Evolutionary conservation across 2,888 invertebrate species (phyloP).

Genomic region (Antitype chi): DNA sequence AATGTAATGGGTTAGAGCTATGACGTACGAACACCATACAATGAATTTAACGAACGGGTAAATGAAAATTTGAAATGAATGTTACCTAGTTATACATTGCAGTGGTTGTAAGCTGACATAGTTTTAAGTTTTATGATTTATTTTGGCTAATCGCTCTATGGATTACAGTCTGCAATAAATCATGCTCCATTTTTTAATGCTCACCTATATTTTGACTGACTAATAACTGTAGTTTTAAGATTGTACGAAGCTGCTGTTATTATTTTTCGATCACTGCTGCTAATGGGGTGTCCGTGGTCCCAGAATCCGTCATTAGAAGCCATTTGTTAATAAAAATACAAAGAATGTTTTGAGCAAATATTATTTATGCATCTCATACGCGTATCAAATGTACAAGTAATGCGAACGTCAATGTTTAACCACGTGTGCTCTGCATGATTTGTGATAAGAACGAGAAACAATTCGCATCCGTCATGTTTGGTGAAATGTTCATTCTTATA

Average conservation of each 20-base stretch:
- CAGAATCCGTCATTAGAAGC: conserved; percentile 3
- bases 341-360: conserved; percentile 28
- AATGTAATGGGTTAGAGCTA: conserved; percentile 35
- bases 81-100: conserved; percentile 12
- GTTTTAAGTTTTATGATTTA: conserved; percentile 8
- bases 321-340: conserved; percentile 19
- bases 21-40: conserved; percentile 44
- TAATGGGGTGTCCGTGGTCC: background rate
- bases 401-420: conserved; percentile 66
- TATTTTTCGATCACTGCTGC: background rate
- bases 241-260: background rate
- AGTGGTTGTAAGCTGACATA: conserved; percentile 15
- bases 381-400: conserved; percentile 65
- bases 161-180: background rate
- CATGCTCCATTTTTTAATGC: background rate
- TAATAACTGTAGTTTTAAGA: background rate
- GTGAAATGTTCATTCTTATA: conserved; percentile 43
- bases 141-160: conserved; percentile 20
- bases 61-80: conserved; percentile 16
- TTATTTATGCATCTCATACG: conserved; percentile 44
- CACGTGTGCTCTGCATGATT: conserved; percentile 69
- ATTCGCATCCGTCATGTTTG: conserved; percentile 53
- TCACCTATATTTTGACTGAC: background rate
- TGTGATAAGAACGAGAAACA: conserved; percentile 65
- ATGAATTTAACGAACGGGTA: conserved; percentile 22